phyloP scores from a whole-genome alignment of 2,797 vertebrate genomes.

The Lophius americanus region DNA sequence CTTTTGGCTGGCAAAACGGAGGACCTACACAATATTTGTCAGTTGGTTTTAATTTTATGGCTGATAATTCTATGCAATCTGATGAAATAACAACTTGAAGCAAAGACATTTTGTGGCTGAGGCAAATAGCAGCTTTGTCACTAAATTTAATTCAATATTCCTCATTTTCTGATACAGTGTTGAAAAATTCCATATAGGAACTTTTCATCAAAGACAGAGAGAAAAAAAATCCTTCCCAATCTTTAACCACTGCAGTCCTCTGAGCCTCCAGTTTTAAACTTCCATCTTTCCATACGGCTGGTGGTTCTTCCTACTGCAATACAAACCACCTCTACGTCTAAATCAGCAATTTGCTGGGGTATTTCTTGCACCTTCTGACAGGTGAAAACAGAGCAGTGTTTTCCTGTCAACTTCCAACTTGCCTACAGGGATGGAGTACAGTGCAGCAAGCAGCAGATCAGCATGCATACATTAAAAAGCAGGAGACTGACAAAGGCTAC shows the following conservation, averaged over 20 bases:
- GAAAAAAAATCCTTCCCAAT: conserved; percentile 14
- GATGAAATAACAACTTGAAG: too few species aligned
- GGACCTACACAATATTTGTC: too few species aligned
- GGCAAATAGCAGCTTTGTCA: not conserved
- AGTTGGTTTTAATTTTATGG: too few species aligned
- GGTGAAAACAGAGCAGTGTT: conserved; percentile 38
- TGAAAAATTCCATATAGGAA: conserved; percentile 32
- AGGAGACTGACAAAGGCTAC: conserved; percentile 23
- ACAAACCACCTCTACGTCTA: conserved; percentile 38
- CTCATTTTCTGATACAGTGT: conserved; percentile 19
- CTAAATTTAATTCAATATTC: conserved; percentile 25
- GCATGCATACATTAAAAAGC: conserved; percentile 34
- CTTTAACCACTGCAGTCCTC: conserved; percentile 18
- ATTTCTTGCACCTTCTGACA: conserved; percentile 35
- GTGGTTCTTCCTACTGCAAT: conserved; percentile 41
- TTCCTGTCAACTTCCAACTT: conserved; percentile 11
- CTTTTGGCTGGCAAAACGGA: too few species aligned
- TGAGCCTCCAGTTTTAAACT: conserved; percentile 22
- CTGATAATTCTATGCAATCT: too few species aligned
- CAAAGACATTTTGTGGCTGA: too few species aligned
- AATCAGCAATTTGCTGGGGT: conserved; percentile 31
- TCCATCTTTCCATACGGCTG: conserved; percentile 24
- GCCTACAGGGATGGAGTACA: conserved; percentile 48
- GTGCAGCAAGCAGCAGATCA: conserved; percentile 36
- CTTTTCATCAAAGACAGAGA: not conserved